Conservation (phyloP, 1,140 invertebrate genomes). For the Solen grandis region DNA sequence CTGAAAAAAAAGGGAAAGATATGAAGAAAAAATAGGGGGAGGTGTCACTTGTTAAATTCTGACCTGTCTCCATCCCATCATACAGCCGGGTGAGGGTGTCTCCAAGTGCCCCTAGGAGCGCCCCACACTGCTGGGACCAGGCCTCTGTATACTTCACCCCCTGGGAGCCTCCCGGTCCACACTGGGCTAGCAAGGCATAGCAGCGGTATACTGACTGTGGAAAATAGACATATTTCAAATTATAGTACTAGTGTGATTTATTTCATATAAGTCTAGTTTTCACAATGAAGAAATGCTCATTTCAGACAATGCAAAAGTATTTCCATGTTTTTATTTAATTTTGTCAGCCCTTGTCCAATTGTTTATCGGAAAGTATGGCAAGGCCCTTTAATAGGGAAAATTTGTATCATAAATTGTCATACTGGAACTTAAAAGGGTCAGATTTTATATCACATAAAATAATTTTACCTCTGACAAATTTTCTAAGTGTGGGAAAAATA, state of each 20-base stretch:
- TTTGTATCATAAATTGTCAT: too few species aligned
- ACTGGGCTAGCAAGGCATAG: constrained; percentile 33
- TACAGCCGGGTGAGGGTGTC: constrained; percentile 17
- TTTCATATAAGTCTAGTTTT: background rate
- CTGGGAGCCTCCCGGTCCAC: constrained; percentile 34
- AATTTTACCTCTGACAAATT: too few species aligned
- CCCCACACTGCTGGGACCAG: constrained; percentile 24
- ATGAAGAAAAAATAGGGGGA: too few species aligned
- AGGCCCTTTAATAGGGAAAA: too few species aligned
- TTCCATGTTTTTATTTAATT: background rate
- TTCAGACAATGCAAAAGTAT: background rate
- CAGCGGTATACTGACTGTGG: constrained; percentile 16
- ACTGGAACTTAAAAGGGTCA: too few species aligned
- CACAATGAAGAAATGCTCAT: background rate
- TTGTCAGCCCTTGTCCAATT: background rate
- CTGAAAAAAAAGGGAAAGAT: too few species aligned
- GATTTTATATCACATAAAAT: too few species aligned
- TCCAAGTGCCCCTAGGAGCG: background rate
- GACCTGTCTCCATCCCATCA: constrained; percentile 41
- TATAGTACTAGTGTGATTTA: background rate
- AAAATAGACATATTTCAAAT: background rate
- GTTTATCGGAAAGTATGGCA: background rate
- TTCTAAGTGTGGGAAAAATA: too few species aligned
- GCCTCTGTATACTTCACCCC: constrained; percentile 45
- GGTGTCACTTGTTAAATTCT: too few species aligned